A percentile compares a stretch with the other conserved stretches of the same genome.
These are phyloP conservation scores for Vireo griseus DNA, from an alignment of 2,797 vertebrate genomes.

Conservation along the genomic window DNA sequence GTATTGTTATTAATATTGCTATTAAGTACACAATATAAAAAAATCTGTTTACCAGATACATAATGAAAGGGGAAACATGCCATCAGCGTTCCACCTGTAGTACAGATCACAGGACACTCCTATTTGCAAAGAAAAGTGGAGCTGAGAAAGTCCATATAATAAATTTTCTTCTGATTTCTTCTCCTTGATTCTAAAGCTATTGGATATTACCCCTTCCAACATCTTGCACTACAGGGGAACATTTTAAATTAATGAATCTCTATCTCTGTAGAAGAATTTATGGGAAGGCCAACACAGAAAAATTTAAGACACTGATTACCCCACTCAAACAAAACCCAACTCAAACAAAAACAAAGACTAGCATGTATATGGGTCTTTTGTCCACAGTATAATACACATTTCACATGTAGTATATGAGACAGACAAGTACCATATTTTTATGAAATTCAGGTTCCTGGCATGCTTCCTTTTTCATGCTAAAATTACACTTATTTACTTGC, in stretches of 20 bases:
- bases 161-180: not conserved
- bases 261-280: not conserved
- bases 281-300: not conserved
- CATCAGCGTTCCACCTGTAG: not conserved
- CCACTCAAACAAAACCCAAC: not conserved
- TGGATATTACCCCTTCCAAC: not conserved
- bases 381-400: not conserved
- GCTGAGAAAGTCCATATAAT: not conserved
- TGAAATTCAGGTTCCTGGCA: not conserved
- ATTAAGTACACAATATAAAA: not conserved
- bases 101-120: not conserved
- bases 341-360: not conserved
- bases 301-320: not conserved
- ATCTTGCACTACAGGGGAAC: not conserved
- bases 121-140: not conserved
- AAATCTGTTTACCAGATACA: not conserved
- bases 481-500: not conserved
- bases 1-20: not conserved
- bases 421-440: not conserved
- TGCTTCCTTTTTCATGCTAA: not conserved
- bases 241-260: not conserved
- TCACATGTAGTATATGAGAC: not conserved
- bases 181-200: not conserved
- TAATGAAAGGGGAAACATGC: not conserved
- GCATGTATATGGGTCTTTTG: accelerated